A percentile compares a stretch with the other conserved stretches of the same genome.
phyloP scores from a whole-genome alignment of 2,888 invertebrate genomes.

The Caenorhabditis uteleia region DNA sequence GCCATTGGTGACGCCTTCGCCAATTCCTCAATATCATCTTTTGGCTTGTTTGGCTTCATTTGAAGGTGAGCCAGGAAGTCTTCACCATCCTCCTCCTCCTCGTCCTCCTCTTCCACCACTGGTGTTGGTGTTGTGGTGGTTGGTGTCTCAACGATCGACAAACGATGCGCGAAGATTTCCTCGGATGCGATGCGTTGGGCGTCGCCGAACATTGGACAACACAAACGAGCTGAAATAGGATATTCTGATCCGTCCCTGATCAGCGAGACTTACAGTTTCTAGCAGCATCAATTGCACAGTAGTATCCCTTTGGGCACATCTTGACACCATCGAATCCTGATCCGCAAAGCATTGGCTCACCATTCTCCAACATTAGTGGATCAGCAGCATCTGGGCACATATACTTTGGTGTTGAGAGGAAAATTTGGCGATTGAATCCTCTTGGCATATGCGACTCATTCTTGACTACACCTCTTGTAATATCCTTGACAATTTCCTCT shows the following conservation, averaged over 20 bases:
- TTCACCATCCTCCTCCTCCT: conserved; percentile 33
- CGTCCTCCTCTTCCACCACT: conserved; percentile 33
- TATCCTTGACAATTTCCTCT: conserved; percentile 34
- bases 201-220: conserved; percentile 61
- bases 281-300: conserved; percentile 66
- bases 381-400: conserved; percentile 60
- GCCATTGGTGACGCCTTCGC: conserved; percentile 35
- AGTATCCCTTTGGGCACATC: conserved; percentile 67
- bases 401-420: conserved; percentile 50
- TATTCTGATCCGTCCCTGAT: not conserved
- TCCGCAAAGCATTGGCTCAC: conserved; percentile 59
- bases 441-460: conserved; percentile 45
- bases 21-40: conserved; percentile 22
- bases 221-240: conserved; percentile 52
- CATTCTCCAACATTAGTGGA: conserved; percentile 49
- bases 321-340: conserved; percentile 68
- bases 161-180: conserved; percentile 51
- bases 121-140: not conserved
- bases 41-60: conserved; percentile 32
- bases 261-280: conserved; percentile 39
- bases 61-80: conserved; percentile 34
- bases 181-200: conserved; percentile 58
- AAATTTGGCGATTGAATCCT: conserved; percentile 44
- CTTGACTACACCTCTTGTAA: conserved; percentile 28
- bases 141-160: conserved; percentile 11